Conservation (phyloP, 2,113 vertebrate genomes). For the Perca fluviatilis region DNA sequence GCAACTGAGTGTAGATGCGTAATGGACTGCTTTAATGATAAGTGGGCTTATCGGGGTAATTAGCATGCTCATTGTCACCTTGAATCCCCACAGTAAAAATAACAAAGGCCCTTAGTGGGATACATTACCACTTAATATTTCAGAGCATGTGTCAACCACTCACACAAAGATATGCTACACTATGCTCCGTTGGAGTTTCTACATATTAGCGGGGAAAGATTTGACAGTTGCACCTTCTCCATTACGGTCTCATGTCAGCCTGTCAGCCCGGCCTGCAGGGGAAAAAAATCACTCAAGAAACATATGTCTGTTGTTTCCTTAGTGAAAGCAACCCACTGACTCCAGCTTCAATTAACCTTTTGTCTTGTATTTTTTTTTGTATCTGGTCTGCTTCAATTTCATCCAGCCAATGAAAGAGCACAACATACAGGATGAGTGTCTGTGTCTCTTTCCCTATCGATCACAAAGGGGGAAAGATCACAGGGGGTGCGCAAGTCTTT, state of each 20-base stretch:
- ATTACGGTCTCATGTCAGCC: conserved; percentile 8
- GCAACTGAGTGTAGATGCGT: not conserved
- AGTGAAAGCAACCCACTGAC: not conserved
- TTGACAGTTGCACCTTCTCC: conserved; percentile 2
- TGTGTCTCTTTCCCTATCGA: not conserved
- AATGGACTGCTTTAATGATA: not conserved
- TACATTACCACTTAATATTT: not conserved
- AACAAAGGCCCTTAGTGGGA: not conserved
- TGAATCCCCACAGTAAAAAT: not conserved
- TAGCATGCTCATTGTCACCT: conserved; percentile 13
- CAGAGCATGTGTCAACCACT: not conserved
- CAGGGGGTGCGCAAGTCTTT: too few relatives aligned
- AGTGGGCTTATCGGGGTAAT: not conserved
- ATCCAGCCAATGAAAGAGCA: too few relatives aligned
- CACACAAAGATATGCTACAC: too few relatives aligned
- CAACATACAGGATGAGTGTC: not conserved
- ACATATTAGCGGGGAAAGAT: not conserved
- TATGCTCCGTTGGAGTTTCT: not conserved
- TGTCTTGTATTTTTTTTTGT: not conserved
- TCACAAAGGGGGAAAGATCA: too few relatives aligned
- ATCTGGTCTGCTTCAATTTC: too few relatives aligned
- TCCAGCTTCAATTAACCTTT: not conserved
- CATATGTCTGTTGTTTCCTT: conserved; percentile 3
- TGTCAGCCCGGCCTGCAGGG: conserved; percentile 5
- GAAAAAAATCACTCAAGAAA: conserved; percentile 3